phyloP scores from a whole-genome alignment of 2,797 vertebrate species.

The Miichthys miiuy region DNA sequence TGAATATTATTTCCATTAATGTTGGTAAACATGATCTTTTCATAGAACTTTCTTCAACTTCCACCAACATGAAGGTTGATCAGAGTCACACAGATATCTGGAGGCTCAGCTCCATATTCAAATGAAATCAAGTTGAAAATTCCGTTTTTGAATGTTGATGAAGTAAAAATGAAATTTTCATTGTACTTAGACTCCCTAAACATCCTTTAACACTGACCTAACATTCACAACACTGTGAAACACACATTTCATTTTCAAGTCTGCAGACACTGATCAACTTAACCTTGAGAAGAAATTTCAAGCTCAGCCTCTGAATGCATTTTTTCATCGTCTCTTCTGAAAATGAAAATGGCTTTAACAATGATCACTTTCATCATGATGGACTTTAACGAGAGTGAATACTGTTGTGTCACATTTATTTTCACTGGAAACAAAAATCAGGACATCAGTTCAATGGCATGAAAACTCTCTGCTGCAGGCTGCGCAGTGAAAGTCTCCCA shows the following conservation, averaged over 20 bases:
- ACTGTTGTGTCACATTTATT: neutral
- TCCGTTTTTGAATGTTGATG: too few species aligned
- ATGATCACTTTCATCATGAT: neutral
- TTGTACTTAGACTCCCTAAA: neutral
- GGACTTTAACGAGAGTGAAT: too few species aligned
- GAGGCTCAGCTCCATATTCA: neutral
- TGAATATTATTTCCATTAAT: neutral
- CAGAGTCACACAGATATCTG: neutral
- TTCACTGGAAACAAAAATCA: neutral
- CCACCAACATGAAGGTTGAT: neutral
- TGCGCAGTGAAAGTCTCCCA: too few species aligned
- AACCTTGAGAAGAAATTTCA: neutral
- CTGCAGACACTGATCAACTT: neutral
- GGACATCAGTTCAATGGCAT: neutral
- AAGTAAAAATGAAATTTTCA: neutral
- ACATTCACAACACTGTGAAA: neutral
- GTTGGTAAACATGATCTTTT: neutral
- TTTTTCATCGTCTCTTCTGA: neutral
- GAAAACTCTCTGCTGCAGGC: too few species aligned
- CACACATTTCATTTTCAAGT: neutral
- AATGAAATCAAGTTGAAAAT: neutral
- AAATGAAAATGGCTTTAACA: neutral
- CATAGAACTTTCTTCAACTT: neutral
- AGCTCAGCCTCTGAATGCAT: neutral
- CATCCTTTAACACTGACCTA: neutral